These are phyloP conservation scores for Blastobasis lacticolella DNA, from an alignment of 2,888 invertebrate species.

Conservation along the genomic window DNA sequence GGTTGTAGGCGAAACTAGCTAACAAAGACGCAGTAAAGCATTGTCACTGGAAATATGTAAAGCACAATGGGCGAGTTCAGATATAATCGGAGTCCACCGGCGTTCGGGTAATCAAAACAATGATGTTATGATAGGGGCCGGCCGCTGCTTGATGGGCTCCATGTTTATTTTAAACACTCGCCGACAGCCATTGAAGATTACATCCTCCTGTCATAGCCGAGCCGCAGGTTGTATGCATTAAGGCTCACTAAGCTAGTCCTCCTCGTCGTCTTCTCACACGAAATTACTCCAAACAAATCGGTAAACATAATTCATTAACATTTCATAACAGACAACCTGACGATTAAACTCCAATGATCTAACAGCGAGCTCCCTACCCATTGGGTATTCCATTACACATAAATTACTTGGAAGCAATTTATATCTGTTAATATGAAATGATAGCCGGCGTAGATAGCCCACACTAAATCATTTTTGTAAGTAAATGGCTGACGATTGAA, in stretches of 20 bases:
- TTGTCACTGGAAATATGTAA: no score
- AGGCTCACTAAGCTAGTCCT: slow-evolving; percentile 30
- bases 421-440: slow-evolving; percentile 26
- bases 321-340: slow-evolving; percentile 9
- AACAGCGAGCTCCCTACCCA: slow-evolving; percentile 6
- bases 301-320: slow-evolving; percentile 14
- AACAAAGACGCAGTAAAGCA: no score
- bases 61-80: no score
- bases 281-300: slow-evolving; percentile 25
- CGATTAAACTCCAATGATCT: slow-evolving; percentile 11
- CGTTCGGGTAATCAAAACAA: slow-evolving; percentile 56
- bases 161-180: slow-evolving; percentile 64
- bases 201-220: slow-evolving; percentile 45
- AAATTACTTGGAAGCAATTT: slow-evolving; percentile 24
- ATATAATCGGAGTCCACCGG: slow-evolving; percentile 17
- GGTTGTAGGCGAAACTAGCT: no score
- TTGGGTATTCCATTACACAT: slow-evolving; percentile 16
- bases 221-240: slow-evolving; percentile 35
- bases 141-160: slow-evolving; percentile 22
- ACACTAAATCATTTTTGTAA: slow-evolving; percentile 29
- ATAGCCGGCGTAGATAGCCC: slow-evolving; percentile 25
- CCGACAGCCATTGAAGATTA: slow-evolving; percentile 43
- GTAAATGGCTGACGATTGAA: slow-evolving; percentile 27
- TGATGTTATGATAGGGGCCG: slow-evolving; percentile 62
- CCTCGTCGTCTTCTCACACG: slow-evolving; percentile 20